phyloP scores from a whole-genome alignment of 2,113 vertebrate species.

The Rhinogobius similis region DNA sequence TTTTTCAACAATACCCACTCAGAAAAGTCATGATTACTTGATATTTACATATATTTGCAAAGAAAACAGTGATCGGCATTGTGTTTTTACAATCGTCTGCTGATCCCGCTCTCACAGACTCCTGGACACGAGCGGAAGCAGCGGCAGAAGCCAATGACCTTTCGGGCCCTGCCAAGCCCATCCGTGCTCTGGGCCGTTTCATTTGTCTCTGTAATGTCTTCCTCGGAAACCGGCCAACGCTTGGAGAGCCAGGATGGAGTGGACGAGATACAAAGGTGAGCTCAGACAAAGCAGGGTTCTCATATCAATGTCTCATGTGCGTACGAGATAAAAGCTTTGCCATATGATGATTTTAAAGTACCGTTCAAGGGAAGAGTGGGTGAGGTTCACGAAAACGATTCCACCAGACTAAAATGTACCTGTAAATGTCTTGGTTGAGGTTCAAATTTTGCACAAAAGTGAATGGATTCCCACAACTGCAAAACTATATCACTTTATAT shows the following conservation, averaged over 20 bases:
- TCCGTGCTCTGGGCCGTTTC: constrained; percentile 61
- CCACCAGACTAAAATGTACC: background rate
- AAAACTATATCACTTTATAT: background rate
- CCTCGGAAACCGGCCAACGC: constrained; percentile 60
- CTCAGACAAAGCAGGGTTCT: constrained; percentile 47
- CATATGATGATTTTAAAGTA: constrained; percentile 43
- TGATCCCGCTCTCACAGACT: constrained; percentile 44
- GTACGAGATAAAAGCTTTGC: constrained; percentile 24
- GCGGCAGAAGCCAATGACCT: constrained; percentile 66
- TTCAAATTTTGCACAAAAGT: too few species aligned
- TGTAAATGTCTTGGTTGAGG: background rate
- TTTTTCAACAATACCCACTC: background rate
- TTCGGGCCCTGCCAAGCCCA: constrained; percentile 67
- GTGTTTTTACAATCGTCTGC: constrained; percentile 47
- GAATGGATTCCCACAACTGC: background rate
- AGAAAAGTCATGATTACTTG: constrained; percentile 13
- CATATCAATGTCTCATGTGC: constrained; percentile 23
- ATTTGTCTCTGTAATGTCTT: constrained; percentile 76
- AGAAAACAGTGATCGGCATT: constrained; percentile 30
- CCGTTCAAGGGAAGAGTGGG: too few species aligned
- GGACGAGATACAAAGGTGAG: constrained; percentile 40
- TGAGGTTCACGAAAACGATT: background rate
- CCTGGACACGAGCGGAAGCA: constrained; percentile 33
- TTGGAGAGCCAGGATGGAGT: constrained; percentile 44
- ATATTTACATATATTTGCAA: constrained; percentile 65